These are phyloP conservation scores for Gibbula magus DNA, from an alignment of 2,888 invertebrate genomes.

Conservation along the genomic window DNA sequence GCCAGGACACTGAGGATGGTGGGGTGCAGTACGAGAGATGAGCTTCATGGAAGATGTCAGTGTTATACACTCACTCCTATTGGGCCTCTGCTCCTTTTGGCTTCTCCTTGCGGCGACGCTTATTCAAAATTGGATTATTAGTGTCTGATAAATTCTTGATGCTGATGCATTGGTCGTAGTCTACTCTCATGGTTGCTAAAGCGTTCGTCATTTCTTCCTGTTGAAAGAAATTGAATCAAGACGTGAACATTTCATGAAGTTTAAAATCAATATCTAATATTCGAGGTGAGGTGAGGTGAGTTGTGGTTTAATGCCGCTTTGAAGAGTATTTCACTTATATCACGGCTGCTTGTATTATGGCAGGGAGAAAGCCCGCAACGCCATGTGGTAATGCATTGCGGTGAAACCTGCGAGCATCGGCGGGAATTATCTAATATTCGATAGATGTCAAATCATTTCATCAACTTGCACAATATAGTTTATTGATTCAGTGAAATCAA, in stretches of 20 bases:
- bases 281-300: not conserved
- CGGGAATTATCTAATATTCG: too few relatives aligned
- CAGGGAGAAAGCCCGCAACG: too few relatives aligned
- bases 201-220: constrained; percentile 98
- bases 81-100: not conserved
- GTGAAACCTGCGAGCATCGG: too few relatives aligned
- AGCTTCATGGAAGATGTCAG: too few relatives aligned
- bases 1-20: not conserved
- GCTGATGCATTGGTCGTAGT: constrained; percentile 90
- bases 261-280: too few relatives aligned
- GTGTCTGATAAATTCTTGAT: constrained; percentile 93
- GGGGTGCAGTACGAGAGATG: not conserved
- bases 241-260: not conserved
- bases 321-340: too few relatives aligned
- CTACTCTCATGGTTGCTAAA: constrained; percentile 97
- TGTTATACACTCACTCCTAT: not conserved
- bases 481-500: too few relatives aligned
- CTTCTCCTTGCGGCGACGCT: constrained; percentile 77
- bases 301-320: not conserved
- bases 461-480: too few relatives aligned
- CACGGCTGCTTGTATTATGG: too few relatives aligned
- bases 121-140: constrained; percentile 93
- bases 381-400: too few relatives aligned
- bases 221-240: not conserved
- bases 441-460: too few relatives aligned